Base-by-base conservation (phyloP, 2,888 invertebrate species). In the Suillia variegata region DNA sequence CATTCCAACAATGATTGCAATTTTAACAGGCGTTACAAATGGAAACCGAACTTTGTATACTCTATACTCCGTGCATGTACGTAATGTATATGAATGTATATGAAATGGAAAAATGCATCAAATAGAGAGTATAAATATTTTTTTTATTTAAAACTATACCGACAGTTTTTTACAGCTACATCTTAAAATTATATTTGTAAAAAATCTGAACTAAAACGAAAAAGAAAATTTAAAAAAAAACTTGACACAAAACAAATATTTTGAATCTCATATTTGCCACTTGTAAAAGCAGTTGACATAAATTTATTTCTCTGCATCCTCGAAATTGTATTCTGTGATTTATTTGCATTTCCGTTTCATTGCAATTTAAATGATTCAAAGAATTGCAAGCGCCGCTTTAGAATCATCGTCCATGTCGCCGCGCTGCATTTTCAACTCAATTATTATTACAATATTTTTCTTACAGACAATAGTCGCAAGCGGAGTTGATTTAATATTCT, bases 371-470 rank as follows among this genome's bases (percentile, higher is more conserved):
- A 71, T 76, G 77, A 77, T 74, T 77, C 77, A 74, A 67, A 69
- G 77, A 76, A 78, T 76, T 71, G 73, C 71, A 74, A 76, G 78
- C 77, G 77, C 77, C 77, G 73, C 74, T 72, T 70, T 73, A 74
- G 74, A 70, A 70, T n/a, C n/a, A 70, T 67, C 67, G 70, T n/a
- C 69, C 61, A 70, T 61, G 67, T 63, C 62, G 65, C 38, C 59
- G 67, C 62, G 67, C 64, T 67, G 64, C 68, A 66, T 68, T 58
- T 61, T n/a, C n/a, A n/a, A n/a, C n/a, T n/a, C n/a, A n/a, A n/a
- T n/a, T n/a, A n/a, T n/a, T n/a, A n/a, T n/a, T n/a, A n/a, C n/a
- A n/a, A n/a, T n/a, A n/a, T n/a, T n/a, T n/a, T n/a, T n/a, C n/a
- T n/a, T n/a, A n/a, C n/a, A n/a, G n/a, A n/a, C n/a, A n/a, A n/a